Base-by-base conservation (phyloP, 2,113 vertebrate species). In the Globicephala melas region DNA sequence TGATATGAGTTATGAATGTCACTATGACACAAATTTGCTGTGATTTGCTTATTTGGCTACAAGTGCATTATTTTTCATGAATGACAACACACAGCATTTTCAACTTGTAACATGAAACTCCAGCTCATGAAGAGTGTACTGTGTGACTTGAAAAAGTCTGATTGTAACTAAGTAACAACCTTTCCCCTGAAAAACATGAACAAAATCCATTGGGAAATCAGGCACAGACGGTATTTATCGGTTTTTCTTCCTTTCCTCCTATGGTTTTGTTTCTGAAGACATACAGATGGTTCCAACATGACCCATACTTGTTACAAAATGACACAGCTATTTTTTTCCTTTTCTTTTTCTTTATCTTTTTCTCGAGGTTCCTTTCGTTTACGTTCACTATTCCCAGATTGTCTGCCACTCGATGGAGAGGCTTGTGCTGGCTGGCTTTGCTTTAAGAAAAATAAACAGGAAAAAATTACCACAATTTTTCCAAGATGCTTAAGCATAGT, bases 161-260 rank as follows among this genome's bases (percentile, higher is more conserved):
- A 99, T 99, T 99, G 98, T 99, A 98, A 98, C 98, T 99, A 99
- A 99, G 98, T 98, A 98, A 96, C 98, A 98, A 98, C 98, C 97
- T 95, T 98, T 96, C 95, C 97, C 97, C 96, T 97, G 97, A 97
- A 98, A 99, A 98, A 98, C 97, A 1, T 95, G 98, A 98, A 98
- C 98, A 98, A 98, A 98, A 98, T 98, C 98, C 98, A 91, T 95
- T 98, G 98, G 98, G 97, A 98, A 98, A 98, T 98, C 99, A 99
- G 99, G 99, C 99, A 99, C 99, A 99, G 99, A 99, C 99, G 99
- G 99, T 99, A 98, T 99, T 98, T 98, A 99, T 99, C 98, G 79
- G 98, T 98, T 97, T 98, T 98, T 98, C 98, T 99, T 99, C 98
- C 96, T 96, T 98, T 94, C 86, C 96, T 98, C 98, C 98, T 98